Evolutionary conservation across 2,113 vertebrate genomes (phyloP).

Genomic region (Sula dactylatra): DNA sequence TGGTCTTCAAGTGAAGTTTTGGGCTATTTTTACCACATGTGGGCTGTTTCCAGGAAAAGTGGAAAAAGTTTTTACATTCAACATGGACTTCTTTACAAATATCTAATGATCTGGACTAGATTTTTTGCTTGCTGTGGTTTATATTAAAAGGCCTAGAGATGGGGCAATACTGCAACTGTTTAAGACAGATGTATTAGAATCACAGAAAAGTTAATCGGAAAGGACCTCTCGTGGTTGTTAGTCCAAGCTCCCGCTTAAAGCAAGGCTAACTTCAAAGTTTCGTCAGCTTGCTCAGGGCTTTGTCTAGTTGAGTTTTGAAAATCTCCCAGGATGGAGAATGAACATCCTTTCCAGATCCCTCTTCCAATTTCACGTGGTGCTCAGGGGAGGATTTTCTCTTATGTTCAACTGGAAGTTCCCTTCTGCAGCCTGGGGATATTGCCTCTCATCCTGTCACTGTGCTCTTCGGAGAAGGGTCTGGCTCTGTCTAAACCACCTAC

Average conservation of each 20-base stretch:
- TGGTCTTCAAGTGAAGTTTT: background rate
- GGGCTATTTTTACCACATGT: background rate
- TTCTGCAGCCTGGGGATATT: background rate
- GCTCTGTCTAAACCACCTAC: background rate
- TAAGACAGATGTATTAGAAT: background rate
- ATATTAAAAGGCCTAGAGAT: background rate
- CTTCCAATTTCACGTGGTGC: background rate
- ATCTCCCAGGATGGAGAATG: background rate
- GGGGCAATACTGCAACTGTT: background rate
- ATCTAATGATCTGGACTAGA: background rate
- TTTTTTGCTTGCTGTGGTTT: background rate
- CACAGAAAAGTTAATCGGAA: background rate
- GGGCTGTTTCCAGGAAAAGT: background rate
- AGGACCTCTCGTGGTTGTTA: background rate
- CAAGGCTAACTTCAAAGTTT: background rate
- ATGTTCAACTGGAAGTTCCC: background rate
- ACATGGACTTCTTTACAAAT: background rate
- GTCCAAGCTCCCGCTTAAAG: background rate
- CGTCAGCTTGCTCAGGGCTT: background rate
- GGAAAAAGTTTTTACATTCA: fast-evolving
- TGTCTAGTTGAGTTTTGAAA: background rate
- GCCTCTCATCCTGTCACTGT: background rate
- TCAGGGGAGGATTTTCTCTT: background rate
- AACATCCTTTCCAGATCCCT: background rate
- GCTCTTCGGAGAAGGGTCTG: background rate